Evolutionary conservation across 2,113 vertebrate genomes (phyloP), one percentile per base, ranked within the genome.

Genomic region (Mohoua ochrocephala): DNA sequence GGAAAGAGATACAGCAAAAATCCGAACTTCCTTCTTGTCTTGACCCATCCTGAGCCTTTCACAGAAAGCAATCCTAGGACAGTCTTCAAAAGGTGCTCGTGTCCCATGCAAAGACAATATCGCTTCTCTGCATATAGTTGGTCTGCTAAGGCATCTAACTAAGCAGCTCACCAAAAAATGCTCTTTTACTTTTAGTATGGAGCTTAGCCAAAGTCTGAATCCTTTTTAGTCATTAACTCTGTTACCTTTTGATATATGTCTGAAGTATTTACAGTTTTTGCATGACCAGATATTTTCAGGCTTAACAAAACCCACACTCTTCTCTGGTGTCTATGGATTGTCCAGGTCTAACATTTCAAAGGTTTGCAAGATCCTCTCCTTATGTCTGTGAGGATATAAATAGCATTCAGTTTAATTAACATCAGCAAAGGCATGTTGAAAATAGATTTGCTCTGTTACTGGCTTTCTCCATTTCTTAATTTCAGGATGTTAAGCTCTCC

Each of bases 321-420:
- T 82, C 77, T 84, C 28, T 57, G 54, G 47, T 35, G 60, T 70
- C 63, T 70, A 64, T 79, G 49, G 30, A 39, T 85, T 63, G 42
- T 61, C 35, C 53, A 90, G 53, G 56, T 81, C 65, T 93, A 81
- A 77, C 50, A 67, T 82, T 92, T 95, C 93, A 91, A 92, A 93
- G 79, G 50, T 67, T 95, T 91, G 16, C 59, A 57, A 91, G 74
- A 76, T 83, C 50, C 68, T 87, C 75, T 91, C 53, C 74, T 73
- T 89, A 83, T 73, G 57, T 53, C 63, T 87, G 30, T 53, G 50
- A 81, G 52, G 31, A 67, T 71, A 91, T 84, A 91, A 96, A 85
- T 76, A 91, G 39, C 13, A 57, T 77, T 87, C 54, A 59, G 41
- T 60, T 85, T 87, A 91, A 79, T 93, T 96, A 94, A 63, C 63